Conservation (phyloP, 2,888 invertebrate species). For the Drosophila anceps region DNA sequence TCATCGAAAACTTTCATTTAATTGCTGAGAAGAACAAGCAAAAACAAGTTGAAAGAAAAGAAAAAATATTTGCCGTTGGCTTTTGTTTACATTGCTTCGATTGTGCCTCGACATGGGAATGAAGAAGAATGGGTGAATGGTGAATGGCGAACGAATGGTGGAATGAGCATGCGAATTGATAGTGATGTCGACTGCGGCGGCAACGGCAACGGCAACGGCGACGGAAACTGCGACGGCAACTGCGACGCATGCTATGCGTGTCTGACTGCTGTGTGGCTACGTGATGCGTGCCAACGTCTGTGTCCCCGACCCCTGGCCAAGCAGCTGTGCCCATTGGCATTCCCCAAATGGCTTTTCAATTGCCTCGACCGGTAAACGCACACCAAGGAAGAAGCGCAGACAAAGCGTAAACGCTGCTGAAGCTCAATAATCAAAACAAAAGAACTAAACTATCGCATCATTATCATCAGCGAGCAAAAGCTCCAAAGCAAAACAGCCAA, state of each 20-base stretch:
- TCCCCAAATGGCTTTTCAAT: slow-evolving; percentile 76
- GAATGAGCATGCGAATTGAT: slow-evolving; percentile 47
- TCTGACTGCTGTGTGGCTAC: slow-evolving; percentile 53
- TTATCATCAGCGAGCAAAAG: slow-evolving; percentile 24
- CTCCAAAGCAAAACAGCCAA: not conserved
- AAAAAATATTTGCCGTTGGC: slow-evolving; percentile 62
- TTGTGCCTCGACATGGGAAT: slow-evolving; percentile 59
- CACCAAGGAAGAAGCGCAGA: slow-evolving; percentile 48
- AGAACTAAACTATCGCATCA: slow-evolving; percentile 45
- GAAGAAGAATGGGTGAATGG: slow-evolving; percentile 50
- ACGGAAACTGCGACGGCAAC: slow-evolving; percentile 21
- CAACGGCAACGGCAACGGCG: slow-evolving; percentile 8
- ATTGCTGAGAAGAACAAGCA: slow-evolving; percentile 67
- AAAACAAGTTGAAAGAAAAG: slow-evolving; percentile 54
- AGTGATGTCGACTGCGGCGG: slow-evolving; percentile 33
- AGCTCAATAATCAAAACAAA: slow-evolving; percentile 75
- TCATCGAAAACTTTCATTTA: slow-evolving; percentile 78
- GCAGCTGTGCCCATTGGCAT: slow-evolving; percentile 22
- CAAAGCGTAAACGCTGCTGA: slow-evolving; percentile 71
- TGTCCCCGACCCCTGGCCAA: not conserved
- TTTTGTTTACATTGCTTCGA: slow-evolving; percentile 80
- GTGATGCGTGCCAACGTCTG: slow-evolving; percentile 55
- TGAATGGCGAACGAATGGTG: slow-evolving; percentile 40
- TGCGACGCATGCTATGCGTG: slow-evolving; percentile 64
- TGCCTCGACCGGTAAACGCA: slow-evolving; percentile 70